Percentiles rank a stretch among this genome's conserved stretches.
phyloP scores from a whole-genome alignment of 2,888 invertebrate species.

The Vannuccia rotundouncinata region DNA sequence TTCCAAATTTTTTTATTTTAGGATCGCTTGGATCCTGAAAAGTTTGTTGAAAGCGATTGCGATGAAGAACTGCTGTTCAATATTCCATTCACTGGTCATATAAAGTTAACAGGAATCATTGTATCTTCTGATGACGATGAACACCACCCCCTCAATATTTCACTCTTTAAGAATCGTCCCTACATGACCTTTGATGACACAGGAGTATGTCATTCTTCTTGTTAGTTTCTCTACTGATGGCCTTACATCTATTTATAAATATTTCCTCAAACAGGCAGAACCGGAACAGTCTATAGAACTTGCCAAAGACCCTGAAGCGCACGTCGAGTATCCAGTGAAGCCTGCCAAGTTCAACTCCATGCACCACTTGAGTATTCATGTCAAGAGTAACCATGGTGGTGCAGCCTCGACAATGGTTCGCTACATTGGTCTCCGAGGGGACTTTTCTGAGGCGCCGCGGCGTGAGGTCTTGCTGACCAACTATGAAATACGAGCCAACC shows the following conservation, averaged over 20 bases:
- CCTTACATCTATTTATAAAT: constrained; percentile 44
- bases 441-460: constrained; percentile 73
- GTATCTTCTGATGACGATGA: constrained; percentile 80
- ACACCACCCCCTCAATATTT: constrained; percentile 69
- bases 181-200: constrained; percentile 87
- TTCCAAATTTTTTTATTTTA: neutral
- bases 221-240: constrained; percentile 41
- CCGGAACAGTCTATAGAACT: constrained; percentile 84
- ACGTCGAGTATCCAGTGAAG: constrained; percentile 78
- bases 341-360: constrained; percentile 35
- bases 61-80: constrained; percentile 92
- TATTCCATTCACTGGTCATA: constrained; percentile 89
- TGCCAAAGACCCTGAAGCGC: constrained; percentile 69
- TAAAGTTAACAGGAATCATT: constrained; percentile 87
- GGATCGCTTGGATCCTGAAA: neutral
- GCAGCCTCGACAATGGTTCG: constrained; percentile 64
- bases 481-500: constrained; percentile 78
- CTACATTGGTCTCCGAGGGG: constrained; percentile 90
- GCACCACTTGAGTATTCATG: constrained; percentile 78
- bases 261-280: constrained; percentile 35
- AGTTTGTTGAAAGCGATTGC: constrained; percentile 83
- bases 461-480: constrained; percentile 85
- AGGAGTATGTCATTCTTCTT: constrained; percentile 49
- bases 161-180: constrained; percentile 82
- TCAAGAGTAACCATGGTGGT: constrained; percentile 75